Conservation (phyloP, 2,888 invertebrate species). For the Meloe dianella region DNA sequence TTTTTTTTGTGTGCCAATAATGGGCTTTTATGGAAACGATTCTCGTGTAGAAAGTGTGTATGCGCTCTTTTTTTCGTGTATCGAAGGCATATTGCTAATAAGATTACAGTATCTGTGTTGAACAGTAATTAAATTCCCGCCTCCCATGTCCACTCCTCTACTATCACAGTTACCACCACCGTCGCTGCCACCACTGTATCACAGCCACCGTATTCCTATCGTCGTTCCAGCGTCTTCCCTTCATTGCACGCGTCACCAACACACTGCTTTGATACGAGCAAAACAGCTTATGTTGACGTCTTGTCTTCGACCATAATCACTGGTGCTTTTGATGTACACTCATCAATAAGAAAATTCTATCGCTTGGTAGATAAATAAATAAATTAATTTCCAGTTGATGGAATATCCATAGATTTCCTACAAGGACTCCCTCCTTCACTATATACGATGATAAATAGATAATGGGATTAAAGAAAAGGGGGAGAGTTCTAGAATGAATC, state of each 20-base stretch:
- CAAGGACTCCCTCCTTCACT: neutral
- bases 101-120: slow-evolving; percentile 53
- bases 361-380: neutral
- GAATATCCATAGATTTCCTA: neutral
- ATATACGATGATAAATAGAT: neutral
- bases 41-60: neutral
- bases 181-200: slow-evolving; percentile 28
- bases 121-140: slow-evolving; percentile 51
- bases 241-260: slow-evolving; percentile 53
- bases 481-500: neutral
- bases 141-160: slow-evolving; percentile 20
- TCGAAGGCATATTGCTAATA: slow-evolving; percentile 43
- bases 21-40: no score
- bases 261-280: slow-evolving; percentile 47
- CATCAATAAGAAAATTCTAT: slow-evolving; percentile 18
- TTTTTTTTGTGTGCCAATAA: neutral
- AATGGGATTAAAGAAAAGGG: neutral
- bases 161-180: slow-evolving; percentile 26
- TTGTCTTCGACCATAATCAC: slow-evolving; percentile 31
- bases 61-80: neutral
- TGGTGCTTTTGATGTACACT: slow-evolving; percentile 26
- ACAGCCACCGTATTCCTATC: slow-evolving; percentile 24
- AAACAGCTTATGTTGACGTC: slow-evolving; percentile 39
- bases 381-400: neutral
- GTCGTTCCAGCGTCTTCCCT: slow-evolving; percentile 45